A percentile compares a stretch with the other conserved stretches of the same genome.
These are phyloP conservation scores for Acanthornis magna DNA, from an alignment of 2,797 vertebrate genomes.

Conservation along the genomic window DNA sequence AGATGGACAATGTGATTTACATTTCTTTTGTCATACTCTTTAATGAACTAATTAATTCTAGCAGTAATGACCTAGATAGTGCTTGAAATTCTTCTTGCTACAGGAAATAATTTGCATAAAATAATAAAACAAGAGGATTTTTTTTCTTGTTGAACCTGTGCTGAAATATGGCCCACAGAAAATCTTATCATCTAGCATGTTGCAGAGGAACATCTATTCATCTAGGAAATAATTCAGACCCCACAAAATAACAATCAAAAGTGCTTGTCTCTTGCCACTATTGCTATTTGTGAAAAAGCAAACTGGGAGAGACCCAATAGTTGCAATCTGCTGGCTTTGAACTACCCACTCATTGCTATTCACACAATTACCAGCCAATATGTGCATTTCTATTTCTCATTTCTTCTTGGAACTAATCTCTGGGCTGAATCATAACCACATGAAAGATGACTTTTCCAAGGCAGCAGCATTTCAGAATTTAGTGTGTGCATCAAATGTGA, in stretches of 20 bases:
- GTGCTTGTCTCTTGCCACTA: not conserved
- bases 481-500: not conserved
- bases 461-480: slow-evolving; percentile 27
- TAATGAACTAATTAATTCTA: slow-evolving; percentile 7
- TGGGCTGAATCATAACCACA: slow-evolving; percentile 36
- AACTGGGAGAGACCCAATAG: not conserved
- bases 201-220: not conserved
- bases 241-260: not conserved
- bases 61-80: slow-evolving; percentile 12
- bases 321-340: slow-evolving; percentile 41
- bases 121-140: not conserved
- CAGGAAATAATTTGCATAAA: slow-evolving; percentile 19
- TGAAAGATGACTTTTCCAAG: slow-evolving; percentile 47
- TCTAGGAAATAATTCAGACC: not conserved
- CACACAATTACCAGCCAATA: slow-evolving; percentile 36
- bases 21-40: slow-evolving; percentile 10
- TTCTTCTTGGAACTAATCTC: slow-evolving; percentile 38
- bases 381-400: slow-evolving; percentile 29
- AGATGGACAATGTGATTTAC: not conserved
- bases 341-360: slow-evolving; percentile 27
- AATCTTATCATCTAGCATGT: not conserved
- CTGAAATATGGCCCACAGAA: not conserved
- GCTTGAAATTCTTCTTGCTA: slow-evolving; percentile 12
- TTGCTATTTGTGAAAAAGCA: not conserved
- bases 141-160: not conserved